Base-by-base conservation (phyloP, 2,113 vertebrate species). In the Lampris megalopsis region DNA sequence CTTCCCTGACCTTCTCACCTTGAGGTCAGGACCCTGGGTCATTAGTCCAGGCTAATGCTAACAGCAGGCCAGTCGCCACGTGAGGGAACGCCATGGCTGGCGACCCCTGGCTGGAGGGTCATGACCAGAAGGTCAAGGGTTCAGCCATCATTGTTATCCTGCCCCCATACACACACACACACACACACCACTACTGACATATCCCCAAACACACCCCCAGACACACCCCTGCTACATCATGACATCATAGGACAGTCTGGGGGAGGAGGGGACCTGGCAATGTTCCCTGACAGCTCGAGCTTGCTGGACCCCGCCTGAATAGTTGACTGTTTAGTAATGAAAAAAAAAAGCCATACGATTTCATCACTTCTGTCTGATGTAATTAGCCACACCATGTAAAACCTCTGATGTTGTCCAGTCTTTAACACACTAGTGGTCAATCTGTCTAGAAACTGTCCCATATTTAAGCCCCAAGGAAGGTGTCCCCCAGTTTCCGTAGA, bases 81-180 rank as follows among this genome's bases (percentile, higher is more conserved):
- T 85, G 80, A 85, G 75, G 45, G 24, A 45, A 35, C 3, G 47
- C 71, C 48, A 65, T 40, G 56, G 63, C 71, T 70, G 68, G 71
- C 81, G 82, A 87, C 80, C 71, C 43, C 2, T 1, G 67, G 64
- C 73, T 70, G 4, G 76, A 82, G 87, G 85, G 86, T 91, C 87
- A 88, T 35, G 43, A 86, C 73, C 78, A 81, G 50, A 63, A 85
- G 90, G 90, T 88, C 78, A 86, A 84, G 59, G 90, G 87, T 90
- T 93, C 90, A 87, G 81, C 48, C 83, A 81, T 89, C 81, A 89
- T 86, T 87, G 86, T 89, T 88, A 81, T 80, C 71, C 72, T 73
- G 71, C 68, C 63, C 81, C 65, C 24, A 9, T 63, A 10, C 3
- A 35, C 38, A 7, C 5, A 13, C 47, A 2, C 9, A 24, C 73